These are phyloP conservation scores for Trichonephila clavata DNA, from an alignment of 1,140 invertebrate species.

Conservation along the genomic window DNA sequence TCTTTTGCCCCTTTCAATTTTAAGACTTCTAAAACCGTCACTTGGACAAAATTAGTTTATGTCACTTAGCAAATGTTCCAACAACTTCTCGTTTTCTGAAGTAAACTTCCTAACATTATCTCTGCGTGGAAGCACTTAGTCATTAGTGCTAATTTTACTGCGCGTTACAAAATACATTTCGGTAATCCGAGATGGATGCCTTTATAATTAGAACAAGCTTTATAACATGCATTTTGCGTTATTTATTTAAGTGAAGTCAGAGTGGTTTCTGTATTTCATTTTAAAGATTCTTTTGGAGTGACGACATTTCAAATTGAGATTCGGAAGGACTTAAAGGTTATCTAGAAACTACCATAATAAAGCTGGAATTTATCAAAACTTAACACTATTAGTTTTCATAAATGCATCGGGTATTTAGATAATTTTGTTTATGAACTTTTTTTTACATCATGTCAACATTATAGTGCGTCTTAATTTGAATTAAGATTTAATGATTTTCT, in stretches of 20 bases:
- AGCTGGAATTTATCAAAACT: too few species aligned
- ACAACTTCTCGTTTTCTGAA: neutral
- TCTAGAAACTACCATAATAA: neutral
- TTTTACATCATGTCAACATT: too few species aligned
- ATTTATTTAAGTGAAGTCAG: slow-evolving; percentile 6
- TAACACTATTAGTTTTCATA: too few species aligned
- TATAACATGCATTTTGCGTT: neutral
- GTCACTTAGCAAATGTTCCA: neutral
- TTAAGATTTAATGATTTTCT: too few species aligned
- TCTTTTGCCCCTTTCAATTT: too few species aligned
- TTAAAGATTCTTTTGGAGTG: neutral
- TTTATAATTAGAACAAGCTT: slow-evolving; percentile 20
- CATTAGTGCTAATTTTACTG: slow-evolving; percentile 36
- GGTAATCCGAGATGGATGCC: neutral
- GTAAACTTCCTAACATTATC: neutral
- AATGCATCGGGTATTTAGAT: too few species aligned
- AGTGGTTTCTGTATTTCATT: neutral
- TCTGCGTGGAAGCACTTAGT: slow-evolving; percentile 18
- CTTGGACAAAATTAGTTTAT: slow-evolving; percentile 12
- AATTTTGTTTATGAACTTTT: too few species aligned
- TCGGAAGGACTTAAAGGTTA: neutral
- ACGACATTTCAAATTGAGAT: neutral
- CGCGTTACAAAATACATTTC: neutral
- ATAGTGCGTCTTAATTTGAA: too few species aligned
- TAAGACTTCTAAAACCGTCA: neutral